These are phyloP conservation scores for Sarcophaga bullata DNA, from an alignment of 1,140 invertebrate genomes.

Conservation along the genomic window DNA sequence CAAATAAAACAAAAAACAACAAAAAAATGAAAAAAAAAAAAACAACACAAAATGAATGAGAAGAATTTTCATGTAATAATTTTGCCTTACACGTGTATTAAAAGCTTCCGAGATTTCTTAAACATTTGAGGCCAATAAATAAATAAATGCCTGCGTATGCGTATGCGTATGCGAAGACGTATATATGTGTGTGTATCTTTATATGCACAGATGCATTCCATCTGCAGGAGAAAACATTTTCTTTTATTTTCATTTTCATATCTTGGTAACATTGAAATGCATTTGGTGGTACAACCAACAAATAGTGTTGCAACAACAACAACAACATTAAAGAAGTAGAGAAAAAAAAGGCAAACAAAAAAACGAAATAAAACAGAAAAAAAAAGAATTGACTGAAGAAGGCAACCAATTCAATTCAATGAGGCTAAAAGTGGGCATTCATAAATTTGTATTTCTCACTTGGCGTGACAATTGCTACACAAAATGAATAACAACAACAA, in stretches of 20 bases:
- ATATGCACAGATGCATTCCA: background rate
- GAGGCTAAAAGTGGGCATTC: conserved; percentile 51
- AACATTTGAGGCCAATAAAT: background rate
- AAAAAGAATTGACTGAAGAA: background rate
- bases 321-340: background rate
- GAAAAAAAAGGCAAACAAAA: background rate
- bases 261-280: background rate
- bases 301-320: background rate
- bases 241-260: conserved; percentile 10
- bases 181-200: background rate
- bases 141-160: background rate
- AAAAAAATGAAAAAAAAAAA: too few relatives aligned
- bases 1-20: too few relatives aligned
- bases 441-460: conserved; percentile 65
- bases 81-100: conserved; percentile 21
- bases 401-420: conserved; percentile 40
- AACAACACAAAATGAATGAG: background rate
- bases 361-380: too few relatives aligned
- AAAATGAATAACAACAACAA: conserved; percentile 51
- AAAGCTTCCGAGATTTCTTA: conserved; percentile 17
- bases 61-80: conserved; percentile 16
- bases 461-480: conserved; percentile 64
- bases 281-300: conserved; percentile 7
- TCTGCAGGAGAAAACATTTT: background rate
- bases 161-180: background rate